Percentiles rank a stretch among this genome's conserved stretches.
These are phyloP conservation scores for Agrotis segetum DNA, from an alignment of 2,888 invertebrate genomes.

Conservation along the genomic window DNA sequence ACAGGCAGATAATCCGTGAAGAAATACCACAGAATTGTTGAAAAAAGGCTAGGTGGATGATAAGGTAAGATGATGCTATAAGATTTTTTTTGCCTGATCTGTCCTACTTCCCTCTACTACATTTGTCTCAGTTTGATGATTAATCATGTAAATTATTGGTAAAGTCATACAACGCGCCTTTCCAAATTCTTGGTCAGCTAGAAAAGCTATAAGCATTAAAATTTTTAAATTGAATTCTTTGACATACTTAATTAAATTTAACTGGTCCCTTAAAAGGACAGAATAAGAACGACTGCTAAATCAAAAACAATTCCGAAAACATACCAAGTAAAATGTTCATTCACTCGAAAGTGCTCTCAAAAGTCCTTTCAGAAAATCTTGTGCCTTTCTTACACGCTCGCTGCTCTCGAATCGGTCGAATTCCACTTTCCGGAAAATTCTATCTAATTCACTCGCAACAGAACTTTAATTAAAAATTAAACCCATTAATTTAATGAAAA, in stretches of 20 bases:
- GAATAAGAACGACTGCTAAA: neutral
- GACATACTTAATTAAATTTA: neutral
- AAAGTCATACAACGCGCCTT: neutral
- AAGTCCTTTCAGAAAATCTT: constrained; percentile 23
- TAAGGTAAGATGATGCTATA: too few species aligned
- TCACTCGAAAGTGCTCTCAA: constrained; percentile 24
- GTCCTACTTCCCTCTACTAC: neutral
- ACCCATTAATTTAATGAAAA: constrained; percentile 55
- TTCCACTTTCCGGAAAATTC: constrained; percentile 49
- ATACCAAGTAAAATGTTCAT: constrained; percentile 23
- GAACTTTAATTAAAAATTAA: constrained; percentile 63
- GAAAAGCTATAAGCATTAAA: neutral
- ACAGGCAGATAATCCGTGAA: too few species aligned
- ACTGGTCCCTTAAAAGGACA: too few species aligned
- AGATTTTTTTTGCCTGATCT: neutral
- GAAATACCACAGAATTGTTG: too few species aligned
- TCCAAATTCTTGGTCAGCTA: neutral
- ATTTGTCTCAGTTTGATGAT: neutral
- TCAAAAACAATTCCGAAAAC: constrained; percentile 5
- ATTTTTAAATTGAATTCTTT: neutral
- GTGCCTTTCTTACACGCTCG: constrained; percentile 23
- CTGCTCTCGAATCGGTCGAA: constrained; percentile 29
- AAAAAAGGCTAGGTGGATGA: too few species aligned
- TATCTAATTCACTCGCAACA: constrained; percentile 48
- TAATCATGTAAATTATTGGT: neutral